phyloP scores from a whole-genome alignment of 2,888 invertebrate species.

The Rhynchonema sp. region DNA sequence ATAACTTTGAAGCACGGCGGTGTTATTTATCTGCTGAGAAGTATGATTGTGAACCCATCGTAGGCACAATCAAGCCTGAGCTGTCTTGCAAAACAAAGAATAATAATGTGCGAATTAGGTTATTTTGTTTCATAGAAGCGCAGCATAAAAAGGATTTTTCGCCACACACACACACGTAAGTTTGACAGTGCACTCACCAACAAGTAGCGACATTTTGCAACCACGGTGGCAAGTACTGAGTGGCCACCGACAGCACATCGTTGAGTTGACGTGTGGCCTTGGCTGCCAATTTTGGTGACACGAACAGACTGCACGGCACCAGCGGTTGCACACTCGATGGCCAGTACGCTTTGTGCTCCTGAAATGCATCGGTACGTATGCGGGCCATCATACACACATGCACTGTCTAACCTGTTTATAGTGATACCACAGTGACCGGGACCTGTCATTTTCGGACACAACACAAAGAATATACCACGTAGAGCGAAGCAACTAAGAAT shows the following conservation, averaged over 20 bases:
- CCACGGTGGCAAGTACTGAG: slow-evolving; percentile 91
- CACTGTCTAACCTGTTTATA: no score
- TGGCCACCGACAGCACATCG: slow-evolving; percentile 91
- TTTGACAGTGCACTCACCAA: slow-evolving; percentile 43
- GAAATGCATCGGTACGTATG: not conserved
- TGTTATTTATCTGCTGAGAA: no score
- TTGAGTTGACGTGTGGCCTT: slow-evolving; percentile 92
- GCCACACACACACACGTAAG: no score
- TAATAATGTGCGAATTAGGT: no score
- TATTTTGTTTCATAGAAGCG: no score
- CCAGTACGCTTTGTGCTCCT: not conserved
- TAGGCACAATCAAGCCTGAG: no score
- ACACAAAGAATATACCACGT: not conserved
- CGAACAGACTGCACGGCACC: slow-evolving; percentile 45
- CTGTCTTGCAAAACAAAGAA: no score
- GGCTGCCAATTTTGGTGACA: slow-evolving; percentile 79
- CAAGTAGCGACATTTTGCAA: slow-evolving; percentile 65
- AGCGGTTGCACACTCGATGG: slow-evolving; percentile 11
- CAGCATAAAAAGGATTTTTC: no score
- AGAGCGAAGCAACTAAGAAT: no score
- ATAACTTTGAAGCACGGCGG: no score
- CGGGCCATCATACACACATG: not conserved
- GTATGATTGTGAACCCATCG: no score
- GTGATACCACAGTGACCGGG: not conserved
- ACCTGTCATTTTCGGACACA: no score